Evolutionary conservation across 2,888 invertebrate species (phyloP).

Genomic region (Leptopilina myrica): DNA sequence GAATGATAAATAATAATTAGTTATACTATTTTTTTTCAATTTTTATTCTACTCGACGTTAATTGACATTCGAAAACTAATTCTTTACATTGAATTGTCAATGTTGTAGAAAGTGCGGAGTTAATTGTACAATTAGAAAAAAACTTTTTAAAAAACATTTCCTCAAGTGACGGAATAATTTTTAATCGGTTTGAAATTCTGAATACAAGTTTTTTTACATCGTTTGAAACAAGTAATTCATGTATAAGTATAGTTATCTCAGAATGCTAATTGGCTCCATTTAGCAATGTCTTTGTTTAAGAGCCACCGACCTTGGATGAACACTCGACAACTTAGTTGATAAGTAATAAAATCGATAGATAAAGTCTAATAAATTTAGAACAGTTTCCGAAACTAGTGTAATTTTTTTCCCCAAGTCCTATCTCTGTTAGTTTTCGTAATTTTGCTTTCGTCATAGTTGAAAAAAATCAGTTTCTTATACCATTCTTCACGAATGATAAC

Average conservation of each 20-base stretch:
- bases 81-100: too few relatives aligned
- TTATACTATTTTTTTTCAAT: too few relatives aligned
- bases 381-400: constrained; percentile 1
- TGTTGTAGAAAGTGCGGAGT: too few relatives aligned
- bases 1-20: too few relatives aligned
- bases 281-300: constrained; percentile 2
- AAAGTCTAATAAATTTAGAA: constrained; percentile 14
- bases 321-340: neutral
- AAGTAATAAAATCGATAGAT: constrained; percentile 1
- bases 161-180: neutral
- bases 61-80: too few relatives aligned
- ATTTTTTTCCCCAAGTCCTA: neutral
- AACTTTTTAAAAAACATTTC: neutral
- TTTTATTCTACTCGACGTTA: too few relatives aligned
- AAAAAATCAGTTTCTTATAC: neutral
- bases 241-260: constrained; percentile 8
- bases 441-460: neutral
- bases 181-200: neutral
- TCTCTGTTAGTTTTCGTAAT: neutral
- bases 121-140: neutral
- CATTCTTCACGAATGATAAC: too few relatives aligned
- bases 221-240: neutral
- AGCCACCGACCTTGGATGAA: constrained; percentile 2
- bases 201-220: neutral
- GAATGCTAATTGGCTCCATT: neutral